Evolutionary conservation across 2,888 invertebrate species (phyloP).

Genomic region (Papilio demoleus): DNA sequence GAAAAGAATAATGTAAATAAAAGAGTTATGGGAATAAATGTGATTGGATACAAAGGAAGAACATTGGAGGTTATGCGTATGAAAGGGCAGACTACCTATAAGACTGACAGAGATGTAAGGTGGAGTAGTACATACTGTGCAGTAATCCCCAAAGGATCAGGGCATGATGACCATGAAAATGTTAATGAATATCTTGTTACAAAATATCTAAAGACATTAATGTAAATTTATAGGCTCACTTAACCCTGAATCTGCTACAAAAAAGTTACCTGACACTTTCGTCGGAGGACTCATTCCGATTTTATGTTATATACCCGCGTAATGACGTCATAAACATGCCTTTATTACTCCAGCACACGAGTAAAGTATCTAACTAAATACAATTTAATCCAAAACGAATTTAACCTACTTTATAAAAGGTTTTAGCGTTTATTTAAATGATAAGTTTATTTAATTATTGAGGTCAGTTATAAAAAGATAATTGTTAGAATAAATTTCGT

Average conservation of each 20-base stretch:
- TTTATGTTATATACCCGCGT: constrained; percentile 15
- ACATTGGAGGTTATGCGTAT: too few relatives aligned
- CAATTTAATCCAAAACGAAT: constrained; percentile 2
- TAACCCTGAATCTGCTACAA: not conserved
- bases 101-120: too few relatives aligned
- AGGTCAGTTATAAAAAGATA: too few relatives aligned
- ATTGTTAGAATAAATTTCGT: too few relatives aligned
- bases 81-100: too few relatives aligned
- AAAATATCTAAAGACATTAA: not conserved
- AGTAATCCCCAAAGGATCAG: too few relatives aligned
- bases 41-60: too few relatives aligned
- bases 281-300: not conserved
- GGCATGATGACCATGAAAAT: too few relatives aligned
- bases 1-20: too few relatives aligned
- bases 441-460: too few relatives aligned
- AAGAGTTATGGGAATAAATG: too few relatives aligned
- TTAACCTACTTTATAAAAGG: not conserved
- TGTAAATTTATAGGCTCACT: not conserved
- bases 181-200: not conserved
- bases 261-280: constrained; percentile 16
- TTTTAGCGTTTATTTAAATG: not conserved
- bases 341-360: constrained; percentile 3
- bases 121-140: too few relatives aligned
- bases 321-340: constrained; percentile 8
- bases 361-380: constrained; percentile 6